Base-by-base conservation (phyloP, 1,140 invertebrate genomes). In the Venturia canescens region DNA sequence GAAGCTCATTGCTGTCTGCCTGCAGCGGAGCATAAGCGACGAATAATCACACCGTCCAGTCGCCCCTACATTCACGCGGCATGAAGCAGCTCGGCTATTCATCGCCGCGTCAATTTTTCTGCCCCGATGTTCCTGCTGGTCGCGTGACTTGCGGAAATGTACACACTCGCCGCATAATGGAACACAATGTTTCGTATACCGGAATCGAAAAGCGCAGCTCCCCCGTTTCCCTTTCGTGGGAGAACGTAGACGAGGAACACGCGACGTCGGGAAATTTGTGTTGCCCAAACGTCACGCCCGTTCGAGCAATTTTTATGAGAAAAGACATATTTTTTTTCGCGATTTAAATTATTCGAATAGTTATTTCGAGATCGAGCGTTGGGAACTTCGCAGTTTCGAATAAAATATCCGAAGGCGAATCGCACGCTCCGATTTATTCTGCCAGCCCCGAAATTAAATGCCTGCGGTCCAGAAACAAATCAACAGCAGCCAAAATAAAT, bases 101-200 rank as follows among this genome's bases (percentile, higher is more conserved):
- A 79, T 83, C 79, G 78, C 80, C 78, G 69, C 48, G 44, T 38
- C 57, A 60, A 76, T 76, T 74, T 48, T 74, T 31, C 0, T 53
- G 29, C 53, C 60, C 29, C 53, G 60, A 16, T 63, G 31, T 21
- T 74, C 71, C 26, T 38, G 38, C 48, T 50, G 63, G 77, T 74
- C 81, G 76, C 78, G 79, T 80, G 82, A 82, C 80, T 84, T 82
- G 83, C 82, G 84, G 84, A 86, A 85, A 83, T 81, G 57, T 23
- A 72, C 82, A 79, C 60, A 26, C 23, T 23, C 60, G n/a, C n/a
- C 60, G 60, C 60, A 63, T 21, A 63, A 63, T 63, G 60, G 21
- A 63, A 63, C 16, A 63, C 23, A 63, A 63, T 1, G 15, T 23
- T 63, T 26, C 13, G 23, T 63, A 63, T 27, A 63, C 23, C 60